A percentile compares a stretch with the other conserved stretches of the same genome.
Evolutionary conservation across 53 echinoderm and acorn worm genomes (phyloP).

Genomic region (Patiria pectinifera): DNA sequence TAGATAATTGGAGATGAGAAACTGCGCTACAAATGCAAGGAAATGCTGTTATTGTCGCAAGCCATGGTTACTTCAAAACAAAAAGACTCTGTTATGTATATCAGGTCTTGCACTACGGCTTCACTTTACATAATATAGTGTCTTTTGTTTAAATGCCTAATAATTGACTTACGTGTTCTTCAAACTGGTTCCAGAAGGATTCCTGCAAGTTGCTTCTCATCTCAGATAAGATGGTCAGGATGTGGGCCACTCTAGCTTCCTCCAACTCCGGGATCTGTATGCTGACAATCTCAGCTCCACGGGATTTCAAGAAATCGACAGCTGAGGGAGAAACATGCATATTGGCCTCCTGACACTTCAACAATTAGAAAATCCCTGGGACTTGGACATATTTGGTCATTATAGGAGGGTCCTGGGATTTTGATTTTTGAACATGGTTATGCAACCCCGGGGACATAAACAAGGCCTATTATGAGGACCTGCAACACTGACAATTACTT

Average conservation of each 20-base stretch:
- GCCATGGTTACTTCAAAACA: too few relatives aligned
- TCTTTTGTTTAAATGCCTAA: not conserved
- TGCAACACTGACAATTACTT: too few relatives aligned
- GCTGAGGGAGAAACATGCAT: conserved; percentile 36
- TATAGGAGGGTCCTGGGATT: too few relatives aligned
- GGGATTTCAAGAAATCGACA: conserved; percentile 53
- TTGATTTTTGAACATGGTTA: too few relatives aligned
- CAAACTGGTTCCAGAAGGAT: conserved; percentile 57
- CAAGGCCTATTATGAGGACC: too few relatives aligned
- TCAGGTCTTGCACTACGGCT: too few relatives aligned
- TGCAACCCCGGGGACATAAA: too few relatives aligned
- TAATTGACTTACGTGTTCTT: conserved; percentile 67
- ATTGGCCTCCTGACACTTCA: not conserved
- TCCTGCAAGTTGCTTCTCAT: conserved; percentile 74
- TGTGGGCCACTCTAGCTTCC: conserved; percentile 79
- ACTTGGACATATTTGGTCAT: not conserved
- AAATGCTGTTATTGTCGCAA: too few relatives aligned
- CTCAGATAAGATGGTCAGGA: conserved; percentile 72
- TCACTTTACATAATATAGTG: not conserved
- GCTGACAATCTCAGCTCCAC: conserved; percentile 75
- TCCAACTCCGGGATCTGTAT: conserved; percentile 87
- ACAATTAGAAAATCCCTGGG: not conserved
- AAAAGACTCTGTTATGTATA: too few relatives aligned
- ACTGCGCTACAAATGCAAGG: too few relatives aligned
- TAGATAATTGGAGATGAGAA: too few relatives aligned